Base-by-base conservation (phyloP, 2,797 vertebrate genomes). In the Parauchenoglanis punctatus region DNA sequence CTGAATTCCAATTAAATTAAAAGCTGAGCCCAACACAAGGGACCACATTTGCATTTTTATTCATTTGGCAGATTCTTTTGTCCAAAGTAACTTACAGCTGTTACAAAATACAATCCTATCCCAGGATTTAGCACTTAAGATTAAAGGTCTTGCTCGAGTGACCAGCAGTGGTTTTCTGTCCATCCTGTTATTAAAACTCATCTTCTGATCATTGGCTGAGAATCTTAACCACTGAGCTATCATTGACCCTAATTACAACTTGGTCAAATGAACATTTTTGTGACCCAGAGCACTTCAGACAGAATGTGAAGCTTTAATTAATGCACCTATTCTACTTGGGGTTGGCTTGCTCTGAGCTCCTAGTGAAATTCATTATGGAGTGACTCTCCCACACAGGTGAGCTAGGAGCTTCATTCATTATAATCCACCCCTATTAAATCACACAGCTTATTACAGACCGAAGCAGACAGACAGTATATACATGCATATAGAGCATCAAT, bases 401-500 rank as follows among this genome's bases (percentile, higher is more conserved):
- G n/a, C 81, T 52, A 82, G 68, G 63, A 75, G 58, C 58, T 52
- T 54, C 56, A n/a, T 25, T 83, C 87, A 85, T 77, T 70, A 72
- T 83, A 86, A 65, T 87, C 83, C 78, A 85, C 70, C 87, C 86
- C 85, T 7, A 28, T 78, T 85, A 56, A 44, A 58, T 86, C 23
- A 49, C 54, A 59, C 72, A 61, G 80, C 31, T 86, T 67, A 49
- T 87, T 84, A 84, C 49, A 80, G 54, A 80, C 77, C 23, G 18
- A 31, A 35, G 54, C 52, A 78, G 76, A 78, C 76, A 58, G 54
- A 78, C 77, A 18, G 0, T 20, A 78, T 80, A 10, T 23, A 31
- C 28, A 35, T 52, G 46, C 13, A 52, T 52, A 52, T 54, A 76
- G 46, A 76, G 73, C 46, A 77, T 28, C 15, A 54, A 31, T 77